These are phyloP conservation scores for Cuculus canorus DNA, from an alignment of 2,797 vertebrate species.

Conservation along the genomic window DNA sequence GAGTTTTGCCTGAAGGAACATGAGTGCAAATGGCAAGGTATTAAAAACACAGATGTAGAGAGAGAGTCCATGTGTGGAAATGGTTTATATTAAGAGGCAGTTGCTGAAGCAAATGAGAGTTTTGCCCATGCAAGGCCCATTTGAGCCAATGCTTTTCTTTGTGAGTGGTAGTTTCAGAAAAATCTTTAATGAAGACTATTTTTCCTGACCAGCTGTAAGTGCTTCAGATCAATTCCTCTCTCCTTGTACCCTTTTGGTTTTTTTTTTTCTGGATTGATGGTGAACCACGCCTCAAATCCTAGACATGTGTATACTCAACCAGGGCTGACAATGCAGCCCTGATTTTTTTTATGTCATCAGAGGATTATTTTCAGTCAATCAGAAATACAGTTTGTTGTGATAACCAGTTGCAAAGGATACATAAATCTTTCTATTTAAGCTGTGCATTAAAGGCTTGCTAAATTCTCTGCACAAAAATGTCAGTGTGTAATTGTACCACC, in stretches of 20 bases:
- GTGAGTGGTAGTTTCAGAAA: neutral
- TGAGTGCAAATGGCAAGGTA: constrained; percentile 39
- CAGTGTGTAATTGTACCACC: neutral
- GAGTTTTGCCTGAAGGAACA: constrained; percentile 35
- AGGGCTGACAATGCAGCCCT: neutral
- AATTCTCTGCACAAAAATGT: neutral
- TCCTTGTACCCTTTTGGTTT: neutral
- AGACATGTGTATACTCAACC: accelerated
- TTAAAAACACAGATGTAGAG: constrained; percentile 43
- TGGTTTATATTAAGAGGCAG: constrained; percentile 18
- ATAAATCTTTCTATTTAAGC: neutral
- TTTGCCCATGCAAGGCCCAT: neutral
- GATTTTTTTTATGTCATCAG: neutral
- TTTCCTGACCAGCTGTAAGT: neutral
- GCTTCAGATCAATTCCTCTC: neutral
- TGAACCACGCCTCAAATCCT: neutral
- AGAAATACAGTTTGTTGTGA: neutral
- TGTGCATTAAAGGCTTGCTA: neutral
- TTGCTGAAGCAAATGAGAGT: neutral
- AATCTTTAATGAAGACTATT: neutral
- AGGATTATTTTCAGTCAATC: neutral
- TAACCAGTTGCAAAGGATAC: neutral
- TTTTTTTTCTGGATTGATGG: neutral
- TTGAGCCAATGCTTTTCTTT: neutral
- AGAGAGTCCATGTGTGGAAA: constrained; percentile 17